Evolutionary conservation across 2,888 invertebrate species (phyloP).

Genomic region (Uropetala carovei): DNA sequence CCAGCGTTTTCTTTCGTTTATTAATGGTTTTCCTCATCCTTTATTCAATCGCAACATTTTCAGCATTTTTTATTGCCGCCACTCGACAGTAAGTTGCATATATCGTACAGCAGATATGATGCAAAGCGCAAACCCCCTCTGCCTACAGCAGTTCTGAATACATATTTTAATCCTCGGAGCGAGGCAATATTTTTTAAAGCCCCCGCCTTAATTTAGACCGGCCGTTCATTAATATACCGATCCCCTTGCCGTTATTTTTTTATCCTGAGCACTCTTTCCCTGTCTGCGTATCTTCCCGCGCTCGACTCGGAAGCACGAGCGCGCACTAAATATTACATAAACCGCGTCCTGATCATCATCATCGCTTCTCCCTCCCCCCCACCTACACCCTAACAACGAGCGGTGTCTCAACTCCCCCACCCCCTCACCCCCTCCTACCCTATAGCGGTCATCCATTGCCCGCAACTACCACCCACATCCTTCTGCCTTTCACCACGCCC

Average conservation of each 20-base stretch:
- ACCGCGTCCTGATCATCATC: slow-evolving; percentile 18
- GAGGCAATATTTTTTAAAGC: background rate
- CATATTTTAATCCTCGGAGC: too few species aligned
- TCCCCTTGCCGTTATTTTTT: background rate
- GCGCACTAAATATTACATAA: slow-evolving; percentile 31
- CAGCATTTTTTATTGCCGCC: too few species aligned
- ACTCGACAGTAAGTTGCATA: too few species aligned
- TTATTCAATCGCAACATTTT: too few species aligned
- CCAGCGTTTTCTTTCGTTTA: too few species aligned
- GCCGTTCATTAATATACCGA: background rate
- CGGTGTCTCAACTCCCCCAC: background rate
- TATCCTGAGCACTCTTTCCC: background rate
- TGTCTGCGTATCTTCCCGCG: background rate
- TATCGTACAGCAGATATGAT: too few species aligned
- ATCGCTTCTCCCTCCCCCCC: background rate
- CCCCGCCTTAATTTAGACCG: background rate
- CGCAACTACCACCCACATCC: background rate
- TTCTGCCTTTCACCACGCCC: slow-evolving; percentile 54
- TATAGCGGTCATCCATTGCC: background rate
- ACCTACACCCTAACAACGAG: too few species aligned
- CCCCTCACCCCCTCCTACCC: background rate
- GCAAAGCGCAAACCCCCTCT: too few species aligned
- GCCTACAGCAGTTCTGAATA: too few species aligned
- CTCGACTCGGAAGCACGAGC: background rate
- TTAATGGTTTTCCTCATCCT: too few species aligned